phyloP scores from a whole-genome alignment of 1,140 invertebrate genomes.

The Drosophila kanapiae region DNA sequence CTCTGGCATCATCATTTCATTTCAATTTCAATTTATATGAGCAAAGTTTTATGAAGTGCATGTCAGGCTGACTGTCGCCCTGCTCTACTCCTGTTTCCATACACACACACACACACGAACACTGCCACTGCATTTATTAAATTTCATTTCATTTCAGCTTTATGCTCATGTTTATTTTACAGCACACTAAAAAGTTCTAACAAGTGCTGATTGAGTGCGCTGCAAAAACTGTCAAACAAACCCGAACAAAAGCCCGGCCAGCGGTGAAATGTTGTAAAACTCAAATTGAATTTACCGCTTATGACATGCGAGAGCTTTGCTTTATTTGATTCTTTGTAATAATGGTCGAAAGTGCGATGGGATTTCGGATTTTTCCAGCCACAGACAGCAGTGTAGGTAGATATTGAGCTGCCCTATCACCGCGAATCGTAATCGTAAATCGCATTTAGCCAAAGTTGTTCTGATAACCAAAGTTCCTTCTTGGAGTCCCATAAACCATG shows the following conservation, averaged over 20 bases:
- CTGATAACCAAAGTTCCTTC: conserved; percentile 10
- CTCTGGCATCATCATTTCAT: conserved; percentile 66
- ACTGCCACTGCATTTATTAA: conserved; percentile 69
- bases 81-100: conserved; percentile 19
- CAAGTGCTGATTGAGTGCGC: conserved; percentile 77
- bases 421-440: conserved; percentile 3
- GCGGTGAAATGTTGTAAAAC: conserved; percentile 51
- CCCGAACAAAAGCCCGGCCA: conserved; percentile 18
- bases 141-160: conserved; percentile 77
- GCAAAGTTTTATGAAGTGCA: conserved; percentile 81
- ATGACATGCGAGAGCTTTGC: conserved; percentile 58
- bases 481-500: conserved; percentile 53
- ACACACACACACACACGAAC: background rate
- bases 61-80: conserved; percentile 66
- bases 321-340: conserved; percentile 60
- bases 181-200: conserved; percentile 77
- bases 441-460: conserved; percentile 2
- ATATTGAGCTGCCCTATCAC: too few relatives aligned
- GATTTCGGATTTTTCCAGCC: conserved; percentile 19
- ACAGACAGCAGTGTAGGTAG: too few relatives aligned
- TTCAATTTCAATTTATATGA: conserved; percentile 83
- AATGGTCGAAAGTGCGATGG: conserved; percentile 43
- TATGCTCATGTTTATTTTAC: conserved; percentile 78
- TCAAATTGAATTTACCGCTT: conserved; percentile 74
- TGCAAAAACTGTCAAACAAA: conserved; percentile 75